A percentile compares a stretch with the other conserved stretches of the same genome.
These are phyloP conservation scores for Arothron firmamentum DNA, from an alignment of 2,113 vertebrate genomes.

Conservation along the genomic window DNA sequence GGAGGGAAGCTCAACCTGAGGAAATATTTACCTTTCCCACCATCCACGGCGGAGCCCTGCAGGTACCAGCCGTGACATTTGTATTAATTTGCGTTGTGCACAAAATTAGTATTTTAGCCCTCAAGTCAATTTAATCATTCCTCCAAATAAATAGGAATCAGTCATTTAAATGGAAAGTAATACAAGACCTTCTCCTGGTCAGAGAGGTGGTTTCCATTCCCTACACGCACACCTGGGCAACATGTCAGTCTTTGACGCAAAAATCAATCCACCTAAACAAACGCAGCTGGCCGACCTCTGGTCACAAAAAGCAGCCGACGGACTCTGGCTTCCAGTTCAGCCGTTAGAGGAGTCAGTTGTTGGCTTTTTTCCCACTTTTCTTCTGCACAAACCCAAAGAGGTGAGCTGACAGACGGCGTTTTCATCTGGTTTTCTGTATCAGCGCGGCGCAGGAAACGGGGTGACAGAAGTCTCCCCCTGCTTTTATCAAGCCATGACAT, in stretches of 20 bases:
- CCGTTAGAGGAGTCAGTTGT: conserved; percentile 16
- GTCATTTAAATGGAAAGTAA: too few species aligned
- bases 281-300: not conserved
- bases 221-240: conserved; percentile 1
- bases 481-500: conserved; percentile 37
- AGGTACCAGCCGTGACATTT: conserved; percentile 4
- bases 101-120: conserved; percentile 18
- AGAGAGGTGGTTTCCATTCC: not conserved
- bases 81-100: not conserved
- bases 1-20: not conserved
- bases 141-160: conserved; percentile 10
- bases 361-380: not conserved
- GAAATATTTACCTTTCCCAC: not conserved
- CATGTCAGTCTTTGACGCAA: not conserved
- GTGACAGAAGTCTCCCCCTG: conserved; percentile 4
- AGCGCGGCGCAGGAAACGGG: conserved; percentile 1
- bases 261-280: not conserved
- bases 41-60: not conserved
- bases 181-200: too few species aligned
- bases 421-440: conserved; percentile 23
- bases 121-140: conserved; percentile 3
- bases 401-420: conserved; percentile 1
- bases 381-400: conserved; percentile 5
- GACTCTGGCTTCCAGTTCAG: not conserved
- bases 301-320: too few species aligned